Percentiles rank a stretch among this genome's conserved stretches.
Conservation (phyloP, 1,140 invertebrate genomes). For the Drosophila takahashii region DNA sequence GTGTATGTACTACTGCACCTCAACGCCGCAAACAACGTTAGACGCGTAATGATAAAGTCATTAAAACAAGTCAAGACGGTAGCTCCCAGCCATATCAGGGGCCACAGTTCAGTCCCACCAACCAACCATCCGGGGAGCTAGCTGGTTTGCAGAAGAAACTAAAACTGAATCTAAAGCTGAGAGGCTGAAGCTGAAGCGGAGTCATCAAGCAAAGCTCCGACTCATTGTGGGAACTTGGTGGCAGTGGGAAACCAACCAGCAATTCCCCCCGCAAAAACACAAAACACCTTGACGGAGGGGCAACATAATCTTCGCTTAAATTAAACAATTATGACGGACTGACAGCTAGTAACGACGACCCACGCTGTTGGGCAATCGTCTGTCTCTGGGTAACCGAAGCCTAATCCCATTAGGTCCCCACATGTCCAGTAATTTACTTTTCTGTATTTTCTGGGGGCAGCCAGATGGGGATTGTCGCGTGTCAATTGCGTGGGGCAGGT, state of each 20-base stretch:
- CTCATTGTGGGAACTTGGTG: conserved; percentile 64
- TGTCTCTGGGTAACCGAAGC: conserved; percentile 56
- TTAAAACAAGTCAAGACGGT: conserved; percentile 61
- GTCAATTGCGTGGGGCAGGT: conserved; percentile 63
- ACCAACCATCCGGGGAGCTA: background rate
- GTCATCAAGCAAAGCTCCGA: conserved; percentile 66
- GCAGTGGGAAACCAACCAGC: conserved; percentile 62
- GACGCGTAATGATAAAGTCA: conserved; percentile 73
- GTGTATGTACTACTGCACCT: conserved; percentile 35
- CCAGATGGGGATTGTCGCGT: conserved; percentile 28
- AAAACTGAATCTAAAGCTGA: conserved; percentile 1
- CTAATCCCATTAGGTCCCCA: conserved; percentile 67
- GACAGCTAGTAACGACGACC: conserved; percentile 8
- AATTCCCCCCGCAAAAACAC: conserved; percentile 14
- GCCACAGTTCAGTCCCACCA: conserved; percentile 62
- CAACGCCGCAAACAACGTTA: conserved; percentile 19
- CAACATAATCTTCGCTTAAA: conserved; percentile 64
- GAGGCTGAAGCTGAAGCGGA: conserved; percentile 3
- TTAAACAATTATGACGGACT: conserved; percentile 78
- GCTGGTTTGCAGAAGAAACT: conserved; percentile 10
- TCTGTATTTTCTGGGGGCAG: background rate
- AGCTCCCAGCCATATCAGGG: conserved; percentile 60
- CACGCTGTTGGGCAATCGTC: conserved; percentile 29
- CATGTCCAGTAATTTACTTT: conserved; percentile 20
- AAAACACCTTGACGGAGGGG: conserved; percentile 36